Percentiles rank a stretch among this genome's conserved stretches.
Evolutionary conservation across 2,888 invertebrate species (phyloP).

Genomic region (Leptinotarsa juncta): DNA sequence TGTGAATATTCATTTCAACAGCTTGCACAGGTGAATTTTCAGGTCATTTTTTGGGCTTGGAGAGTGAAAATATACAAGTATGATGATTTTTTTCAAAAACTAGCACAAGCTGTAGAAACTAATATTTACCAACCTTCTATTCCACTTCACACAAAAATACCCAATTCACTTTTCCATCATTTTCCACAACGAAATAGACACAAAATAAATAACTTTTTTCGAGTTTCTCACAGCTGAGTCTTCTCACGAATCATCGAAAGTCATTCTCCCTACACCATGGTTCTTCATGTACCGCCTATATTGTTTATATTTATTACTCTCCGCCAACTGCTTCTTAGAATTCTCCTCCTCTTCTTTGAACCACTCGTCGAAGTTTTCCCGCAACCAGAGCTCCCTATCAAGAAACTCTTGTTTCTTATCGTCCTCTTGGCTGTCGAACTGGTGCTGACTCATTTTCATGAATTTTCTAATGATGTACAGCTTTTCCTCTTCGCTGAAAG

Average conservation of each 20-base stretch:
- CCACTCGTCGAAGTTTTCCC: conserved; percentile 83
- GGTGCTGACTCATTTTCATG: conserved; percentile 78
- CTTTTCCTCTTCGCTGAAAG: conserved; percentile 87
- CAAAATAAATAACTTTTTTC: conserved; percentile 23
- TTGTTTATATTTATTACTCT: conserved; percentile 88
- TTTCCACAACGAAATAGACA: not conserved
- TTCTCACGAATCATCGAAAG: conserved; percentile 83
- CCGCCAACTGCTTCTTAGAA: conserved; percentile 84
- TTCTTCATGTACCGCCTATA: conserved; percentile 91
- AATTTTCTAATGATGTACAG: conserved; percentile 84
- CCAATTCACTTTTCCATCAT: not conserved
- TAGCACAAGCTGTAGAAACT: too few species aligned
- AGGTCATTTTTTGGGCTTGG: too few species aligned
- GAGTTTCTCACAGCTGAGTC: conserved; percentile 9
- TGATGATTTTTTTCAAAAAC: too few species aligned
- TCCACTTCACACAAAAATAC: not conserved
- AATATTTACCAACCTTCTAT: not conserved
- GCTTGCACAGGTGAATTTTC: too few species aligned
- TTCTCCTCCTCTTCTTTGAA: conserved; percentile 86
- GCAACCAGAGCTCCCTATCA: conserved; percentile 83
- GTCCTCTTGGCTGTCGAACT: conserved; percentile 81
- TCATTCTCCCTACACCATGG: conserved; percentile 89
- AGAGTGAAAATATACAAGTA: too few species aligned
- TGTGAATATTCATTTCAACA: too few species aligned
- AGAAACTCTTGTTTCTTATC: conserved; percentile 79